Evolutionary conservation across 2,888 invertebrate species (phyloP).

Genomic region (Himalopsyche japonica): DNA sequence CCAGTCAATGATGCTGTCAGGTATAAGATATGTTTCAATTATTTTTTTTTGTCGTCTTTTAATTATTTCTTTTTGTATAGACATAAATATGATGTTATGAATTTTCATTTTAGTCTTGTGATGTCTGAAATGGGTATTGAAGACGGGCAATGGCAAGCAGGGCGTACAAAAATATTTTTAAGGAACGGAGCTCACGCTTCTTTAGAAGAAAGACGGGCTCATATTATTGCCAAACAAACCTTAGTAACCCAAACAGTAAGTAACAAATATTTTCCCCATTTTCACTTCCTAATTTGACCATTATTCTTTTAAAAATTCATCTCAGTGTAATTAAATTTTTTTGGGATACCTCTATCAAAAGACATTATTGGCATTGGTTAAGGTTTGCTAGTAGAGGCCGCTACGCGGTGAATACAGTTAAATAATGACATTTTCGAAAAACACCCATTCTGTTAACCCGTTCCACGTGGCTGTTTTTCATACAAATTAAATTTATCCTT

Average conservation of each 20-base stretch:
- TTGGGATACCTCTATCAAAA: too few relatives aligned
- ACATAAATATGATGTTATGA: too few relatives aligned
- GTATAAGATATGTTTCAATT: slow-evolving; percentile 44
- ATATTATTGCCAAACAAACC: slow-evolving; percentile 70
- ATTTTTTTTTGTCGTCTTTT: neutral
- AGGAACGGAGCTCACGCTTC: slow-evolving; percentile 81
- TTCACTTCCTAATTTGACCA: too few relatives aligned
- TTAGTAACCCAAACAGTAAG: slow-evolving; percentile 71
- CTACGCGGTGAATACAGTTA: too few relatives aligned
- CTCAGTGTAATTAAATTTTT: too few relatives aligned
- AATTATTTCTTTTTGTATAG: neutral
- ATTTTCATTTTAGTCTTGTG: slow-evolving; percentile 43
- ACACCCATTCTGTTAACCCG: too few relatives aligned
- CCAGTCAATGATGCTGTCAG: slow-evolving; percentile 49
- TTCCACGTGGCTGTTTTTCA: too few relatives aligned
- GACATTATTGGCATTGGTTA: too few relatives aligned
- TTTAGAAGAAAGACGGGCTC: slow-evolving; percentile 77
- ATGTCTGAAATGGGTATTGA: slow-evolving; percentile 70
- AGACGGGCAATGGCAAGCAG: slow-evolving; percentile 84
- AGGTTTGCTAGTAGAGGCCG: too few relatives aligned
- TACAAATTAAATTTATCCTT: too few relatives aligned
- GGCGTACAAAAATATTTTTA: slow-evolving; percentile 84
- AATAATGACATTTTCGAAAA: too few relatives aligned
- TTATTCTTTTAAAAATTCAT: too few relatives aligned
- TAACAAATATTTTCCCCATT: neutral